These are phyloP conservation scores for Gortyna flavago DNA, from an alignment of 2,888 invertebrate species.

Conservation along the genomic window DNA sequence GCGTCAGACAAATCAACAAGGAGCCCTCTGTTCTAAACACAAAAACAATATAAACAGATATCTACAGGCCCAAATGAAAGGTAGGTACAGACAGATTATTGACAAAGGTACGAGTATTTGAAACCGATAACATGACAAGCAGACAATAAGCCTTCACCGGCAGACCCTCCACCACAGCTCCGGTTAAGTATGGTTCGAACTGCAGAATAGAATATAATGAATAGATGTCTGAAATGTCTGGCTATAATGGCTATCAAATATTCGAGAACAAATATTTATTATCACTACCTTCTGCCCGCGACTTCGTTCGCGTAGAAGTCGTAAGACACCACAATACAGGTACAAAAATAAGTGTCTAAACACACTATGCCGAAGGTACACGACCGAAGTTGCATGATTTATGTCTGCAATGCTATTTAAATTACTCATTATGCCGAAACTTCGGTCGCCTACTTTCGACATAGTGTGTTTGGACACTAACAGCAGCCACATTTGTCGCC, in stretches of 20 bases:
- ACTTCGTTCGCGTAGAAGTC: background rate
- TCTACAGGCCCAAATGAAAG: conserved; percentile 28
- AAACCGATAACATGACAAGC: conserved; percentile 57
- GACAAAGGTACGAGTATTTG: conserved; percentile 54
- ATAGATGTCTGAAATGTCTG: conserved; percentile 24
- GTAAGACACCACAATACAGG: background rate
- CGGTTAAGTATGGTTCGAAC: conserved; percentile 31
- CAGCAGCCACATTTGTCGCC: too few relatives aligned
- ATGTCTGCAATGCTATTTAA: too few relatives aligned
- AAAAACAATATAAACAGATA: conserved; percentile 32
- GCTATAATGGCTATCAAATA: conserved; percentile 27
- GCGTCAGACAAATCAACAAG: conserved; percentile 11
- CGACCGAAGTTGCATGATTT: too few relatives aligned
- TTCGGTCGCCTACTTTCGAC: too few relatives aligned
- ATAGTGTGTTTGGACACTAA: too few relatives aligned
- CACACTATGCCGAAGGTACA: too few relatives aligned
- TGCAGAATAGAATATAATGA: conserved; percentile 46
- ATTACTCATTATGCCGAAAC: too few relatives aligned
- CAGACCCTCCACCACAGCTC: conserved; percentile 38
- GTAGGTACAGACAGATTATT: conserved; percentile 53
- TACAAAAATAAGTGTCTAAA: too few relatives aligned
- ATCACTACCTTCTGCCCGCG: background rate
- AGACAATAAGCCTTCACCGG: conserved; percentile 59
- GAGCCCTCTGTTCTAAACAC: conserved; percentile 8
- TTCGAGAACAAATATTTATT: conserved; percentile 10